A percentile compares a stretch with the other conserved stretches of the same genome.
Conservation (phyloP, 2,888 invertebrate species). For the Cyaniris semiargus region DNA sequence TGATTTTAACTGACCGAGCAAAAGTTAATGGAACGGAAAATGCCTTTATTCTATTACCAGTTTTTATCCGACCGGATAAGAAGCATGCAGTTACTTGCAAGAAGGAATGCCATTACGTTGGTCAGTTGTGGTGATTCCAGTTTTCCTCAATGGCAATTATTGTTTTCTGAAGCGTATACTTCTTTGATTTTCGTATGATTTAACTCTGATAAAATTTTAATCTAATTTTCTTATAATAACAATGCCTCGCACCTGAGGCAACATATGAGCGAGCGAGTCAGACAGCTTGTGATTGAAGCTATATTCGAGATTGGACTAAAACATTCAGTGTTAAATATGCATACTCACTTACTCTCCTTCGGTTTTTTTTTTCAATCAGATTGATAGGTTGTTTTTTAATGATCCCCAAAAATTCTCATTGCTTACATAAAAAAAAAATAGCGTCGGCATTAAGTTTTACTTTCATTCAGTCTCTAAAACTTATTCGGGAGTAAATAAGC, state of each 20-base stretch:
- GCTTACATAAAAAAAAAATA: no score
- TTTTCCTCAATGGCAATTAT: neutral
- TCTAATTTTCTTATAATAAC: no score
- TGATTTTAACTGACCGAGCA: conserved; percentile 14
- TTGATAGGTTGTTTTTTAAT: no score
- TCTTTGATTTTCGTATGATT: neutral
- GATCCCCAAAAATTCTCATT: no score
- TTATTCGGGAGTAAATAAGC: neutral
- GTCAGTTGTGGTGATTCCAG: neutral
- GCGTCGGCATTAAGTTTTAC: no score
- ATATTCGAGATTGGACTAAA: no score
- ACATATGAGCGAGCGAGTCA: no score
- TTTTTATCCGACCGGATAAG: neutral
- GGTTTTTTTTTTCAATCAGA: no score
- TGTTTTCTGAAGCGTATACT: neutral
- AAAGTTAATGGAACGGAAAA: neutral
- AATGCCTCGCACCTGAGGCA: no score
- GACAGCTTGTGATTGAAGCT: no score
- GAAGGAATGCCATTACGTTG: neutral
- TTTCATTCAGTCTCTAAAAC: neutral
- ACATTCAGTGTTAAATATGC: no score
- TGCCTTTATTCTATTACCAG: conserved; percentile 6
- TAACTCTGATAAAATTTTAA: neutral
- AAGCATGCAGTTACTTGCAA: neutral
- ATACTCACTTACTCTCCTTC: no score